These are phyloP conservation scores for Stomatorhinus ivindoensis DNA, from an alignment of 2,113 vertebrate species.

Conservation along the genomic window DNA sequence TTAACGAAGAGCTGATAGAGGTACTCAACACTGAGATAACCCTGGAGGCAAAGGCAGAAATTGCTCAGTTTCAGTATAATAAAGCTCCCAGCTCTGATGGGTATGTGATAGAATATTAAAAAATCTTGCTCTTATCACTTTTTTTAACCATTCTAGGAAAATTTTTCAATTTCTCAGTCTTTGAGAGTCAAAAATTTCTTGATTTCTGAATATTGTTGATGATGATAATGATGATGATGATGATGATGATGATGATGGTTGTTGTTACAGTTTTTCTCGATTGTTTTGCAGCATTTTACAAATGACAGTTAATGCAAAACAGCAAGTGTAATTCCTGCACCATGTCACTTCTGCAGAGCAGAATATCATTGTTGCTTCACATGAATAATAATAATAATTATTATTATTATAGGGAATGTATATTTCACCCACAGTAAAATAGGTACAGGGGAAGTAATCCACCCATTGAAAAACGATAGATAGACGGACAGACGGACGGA, in stretches of 20 bases:
- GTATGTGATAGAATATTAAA: not conserved
- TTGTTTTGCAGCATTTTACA: no score
- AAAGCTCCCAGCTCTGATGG: not conserved
- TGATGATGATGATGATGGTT: not conserved
- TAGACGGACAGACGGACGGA: no score
- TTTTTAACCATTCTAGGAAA: not conserved
- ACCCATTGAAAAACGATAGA: no score
- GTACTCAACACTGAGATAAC: not conserved
- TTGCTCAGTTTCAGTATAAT: not conserved
- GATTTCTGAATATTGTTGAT: not conserved
- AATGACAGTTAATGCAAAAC: no score
- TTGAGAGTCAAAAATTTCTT: not conserved
- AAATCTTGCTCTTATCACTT: not conserved
- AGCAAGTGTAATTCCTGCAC: no score
- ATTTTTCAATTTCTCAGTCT: not conserved
- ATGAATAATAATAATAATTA: no score
- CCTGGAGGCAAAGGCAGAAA: not conserved
- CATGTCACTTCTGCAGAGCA: no score
- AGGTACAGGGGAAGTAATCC: no score
- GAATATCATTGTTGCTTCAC: no score
- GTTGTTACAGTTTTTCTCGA: not conserved
- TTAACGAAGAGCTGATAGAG: constrained; percentile 4
- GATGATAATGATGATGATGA: not conserved
- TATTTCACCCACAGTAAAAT: no score
- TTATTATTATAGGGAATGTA: no score